Conservation (phyloP, 2,797 vertebrate species). For the Myotis planiceps region DNA sequence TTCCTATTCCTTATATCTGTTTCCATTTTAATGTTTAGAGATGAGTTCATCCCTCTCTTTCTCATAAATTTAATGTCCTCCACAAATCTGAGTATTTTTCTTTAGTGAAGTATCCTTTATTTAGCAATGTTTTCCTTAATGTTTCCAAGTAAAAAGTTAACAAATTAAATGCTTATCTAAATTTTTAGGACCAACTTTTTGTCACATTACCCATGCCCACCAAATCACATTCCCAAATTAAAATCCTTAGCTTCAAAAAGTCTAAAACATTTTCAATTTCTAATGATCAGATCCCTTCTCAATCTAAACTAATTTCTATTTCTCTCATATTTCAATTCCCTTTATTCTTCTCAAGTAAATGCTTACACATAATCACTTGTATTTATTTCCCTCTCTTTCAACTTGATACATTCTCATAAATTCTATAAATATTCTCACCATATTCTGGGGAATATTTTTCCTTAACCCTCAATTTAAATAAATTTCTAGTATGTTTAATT, state of each 20-base stretch:
- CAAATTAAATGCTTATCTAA: not conserved
- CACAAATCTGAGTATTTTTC: not conserved
- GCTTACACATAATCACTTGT: not conserved
- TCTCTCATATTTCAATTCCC: not conserved
- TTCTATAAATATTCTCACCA: not conserved
- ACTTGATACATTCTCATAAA: not conserved
- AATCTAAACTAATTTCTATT: not conserved
- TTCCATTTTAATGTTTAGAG: not conserved
- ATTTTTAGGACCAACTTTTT: not conserved
- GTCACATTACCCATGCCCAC: not conserved
- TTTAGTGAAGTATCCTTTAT: not conserved
- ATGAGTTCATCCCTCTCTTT: not conserved
- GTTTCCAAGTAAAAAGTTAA: not conserved
- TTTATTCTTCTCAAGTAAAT: not conserved
- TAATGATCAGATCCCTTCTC: not conserved
- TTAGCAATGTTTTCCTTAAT: not conserved
- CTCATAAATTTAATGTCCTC: not conserved
- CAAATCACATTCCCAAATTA: not conserved
- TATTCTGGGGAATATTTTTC: not conserved
- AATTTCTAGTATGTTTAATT: not conserved
- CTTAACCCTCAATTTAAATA: slow-evolving; percentile 4
- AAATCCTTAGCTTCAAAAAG: not conserved
- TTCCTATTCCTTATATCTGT: not conserved
- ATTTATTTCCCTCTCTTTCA: slow-evolving; percentile 18
- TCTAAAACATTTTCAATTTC: not conserved